Evolutionary conservation across 2,113 vertebrate species (phyloP).

Genomic region (Psittacula cyanocephala): DNA sequence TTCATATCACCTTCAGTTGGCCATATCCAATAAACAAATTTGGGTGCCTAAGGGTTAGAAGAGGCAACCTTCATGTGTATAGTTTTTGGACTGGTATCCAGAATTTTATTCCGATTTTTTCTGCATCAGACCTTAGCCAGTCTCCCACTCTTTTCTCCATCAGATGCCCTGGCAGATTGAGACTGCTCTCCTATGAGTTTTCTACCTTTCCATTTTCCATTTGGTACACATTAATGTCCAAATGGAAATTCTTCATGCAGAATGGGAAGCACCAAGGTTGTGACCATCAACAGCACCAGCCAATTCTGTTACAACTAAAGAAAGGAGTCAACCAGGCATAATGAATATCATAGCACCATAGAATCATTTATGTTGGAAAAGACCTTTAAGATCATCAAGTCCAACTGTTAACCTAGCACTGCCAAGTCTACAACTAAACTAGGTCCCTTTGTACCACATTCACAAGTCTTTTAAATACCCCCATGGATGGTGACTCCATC

Average conservation of each 20-base stretch:
- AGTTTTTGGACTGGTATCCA: neutral
- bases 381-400: neutral
- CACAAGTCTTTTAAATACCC: neutral
- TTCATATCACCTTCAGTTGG: neutral
- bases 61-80: neutral
- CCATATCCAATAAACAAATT: neutral
- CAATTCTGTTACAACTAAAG: neutral
- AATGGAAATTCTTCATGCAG: neutral
- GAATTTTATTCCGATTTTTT: neutral
- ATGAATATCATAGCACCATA: neutral
- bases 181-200: neutral
- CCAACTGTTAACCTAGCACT: neutral
- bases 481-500: neutral
- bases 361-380: neutral
- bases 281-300: neutral
- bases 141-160: neutral
- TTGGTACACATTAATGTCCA: neutral
- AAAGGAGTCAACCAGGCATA: neutral
- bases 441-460: neutral
- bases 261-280: accelerated
- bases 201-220: neutral
- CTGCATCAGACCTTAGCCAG: neutral
- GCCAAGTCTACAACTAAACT: neutral
- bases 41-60: accelerated
- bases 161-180: neutral